These are phyloP conservation scores for mouse (Mus musculus) DNA, from an alignment of 2,113 vertebrate genomes.

Conservation along the genomic window DNA sequence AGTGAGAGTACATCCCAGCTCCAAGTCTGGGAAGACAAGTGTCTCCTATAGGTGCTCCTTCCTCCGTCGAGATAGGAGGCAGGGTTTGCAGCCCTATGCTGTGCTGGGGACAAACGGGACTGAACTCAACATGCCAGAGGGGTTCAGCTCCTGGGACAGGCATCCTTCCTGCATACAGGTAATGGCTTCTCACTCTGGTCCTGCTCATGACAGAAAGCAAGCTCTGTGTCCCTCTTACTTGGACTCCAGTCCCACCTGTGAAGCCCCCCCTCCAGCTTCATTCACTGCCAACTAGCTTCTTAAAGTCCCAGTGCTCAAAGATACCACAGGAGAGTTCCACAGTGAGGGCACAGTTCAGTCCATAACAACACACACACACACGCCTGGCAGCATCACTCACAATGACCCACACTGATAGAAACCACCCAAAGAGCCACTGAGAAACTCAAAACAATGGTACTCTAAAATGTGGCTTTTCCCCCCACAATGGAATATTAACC, in stretches of 20 bases:
- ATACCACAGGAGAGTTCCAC: not conserved
- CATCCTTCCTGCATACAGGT: not conserved
- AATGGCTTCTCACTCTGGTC: not conserved
- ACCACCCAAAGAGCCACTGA: fast-evolving
- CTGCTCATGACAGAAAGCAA: not conserved
- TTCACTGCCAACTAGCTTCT: not conserved
- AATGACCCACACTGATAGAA: not conserved
- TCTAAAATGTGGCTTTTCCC: fast-evolving
- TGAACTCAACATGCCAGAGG: not conserved
- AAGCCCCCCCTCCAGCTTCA: not conserved
- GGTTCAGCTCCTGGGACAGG: not conserved
- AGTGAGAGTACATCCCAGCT: fast-evolving
- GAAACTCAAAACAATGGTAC: not conserved
- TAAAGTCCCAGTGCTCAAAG: not conserved
- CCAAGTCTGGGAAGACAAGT: no score
- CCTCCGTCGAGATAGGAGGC: no score
- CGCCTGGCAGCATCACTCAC: no score
- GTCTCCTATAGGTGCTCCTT: fast-evolving
- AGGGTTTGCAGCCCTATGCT: not conserved
- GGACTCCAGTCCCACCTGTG: not conserved
- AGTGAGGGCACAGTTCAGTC: not conserved
- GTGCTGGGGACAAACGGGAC: not conserved
- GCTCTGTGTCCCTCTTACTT: not conserved
- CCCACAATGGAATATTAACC: fast-evolving
- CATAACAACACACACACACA: not conserved